Percentiles rank a stretch among this genome's conserved stretches.
Conservation (phyloP, 35 echinoderm and acorn worm genomes). For the Hemicentrotus pulcherrimus region DNA sequence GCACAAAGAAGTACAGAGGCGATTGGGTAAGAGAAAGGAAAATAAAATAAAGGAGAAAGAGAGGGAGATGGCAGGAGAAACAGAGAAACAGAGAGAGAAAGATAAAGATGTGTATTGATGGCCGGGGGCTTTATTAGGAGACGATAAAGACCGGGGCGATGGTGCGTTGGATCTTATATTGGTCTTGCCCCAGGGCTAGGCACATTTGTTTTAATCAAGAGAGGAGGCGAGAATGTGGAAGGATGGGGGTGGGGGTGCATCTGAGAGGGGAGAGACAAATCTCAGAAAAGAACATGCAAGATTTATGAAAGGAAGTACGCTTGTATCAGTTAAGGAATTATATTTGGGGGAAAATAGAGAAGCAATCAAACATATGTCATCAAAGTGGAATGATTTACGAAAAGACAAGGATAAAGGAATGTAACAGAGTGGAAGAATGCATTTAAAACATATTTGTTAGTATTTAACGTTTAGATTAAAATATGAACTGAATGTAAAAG, state of each 20-base stretch:
- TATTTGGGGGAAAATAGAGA: no score
- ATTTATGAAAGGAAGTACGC: no score
- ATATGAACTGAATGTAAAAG: not conserved
- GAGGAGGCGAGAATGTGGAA: not conserved
- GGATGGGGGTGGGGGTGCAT: not conserved
- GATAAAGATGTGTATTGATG: not conserved
- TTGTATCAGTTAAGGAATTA: no score
- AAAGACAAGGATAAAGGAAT: no score
- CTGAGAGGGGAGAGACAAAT: not conserved
- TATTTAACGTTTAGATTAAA: not conserved
- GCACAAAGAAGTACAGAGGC: not conserved
- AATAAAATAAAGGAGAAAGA: not conserved
- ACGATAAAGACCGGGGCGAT: slow-evolving; percentile 31
- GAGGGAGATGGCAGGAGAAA: not conserved
- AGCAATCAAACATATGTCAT: no score
- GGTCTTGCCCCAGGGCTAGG: slow-evolving; percentile 6
- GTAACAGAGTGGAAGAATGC: no score
- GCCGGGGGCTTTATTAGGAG: slow-evolving; percentile 1
- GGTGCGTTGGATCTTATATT: slow-evolving; percentile 43
- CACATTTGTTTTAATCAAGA: not conserved
- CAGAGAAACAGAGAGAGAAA: not conserved
- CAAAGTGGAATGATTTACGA: no score
- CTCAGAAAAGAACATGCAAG: not conserved
- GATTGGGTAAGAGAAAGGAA: not conserved
- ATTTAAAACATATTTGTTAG: no score